phyloP scores from a whole-genome alignment of 2,888 invertebrate genomes.

The Drosophila prostipennis region DNA sequence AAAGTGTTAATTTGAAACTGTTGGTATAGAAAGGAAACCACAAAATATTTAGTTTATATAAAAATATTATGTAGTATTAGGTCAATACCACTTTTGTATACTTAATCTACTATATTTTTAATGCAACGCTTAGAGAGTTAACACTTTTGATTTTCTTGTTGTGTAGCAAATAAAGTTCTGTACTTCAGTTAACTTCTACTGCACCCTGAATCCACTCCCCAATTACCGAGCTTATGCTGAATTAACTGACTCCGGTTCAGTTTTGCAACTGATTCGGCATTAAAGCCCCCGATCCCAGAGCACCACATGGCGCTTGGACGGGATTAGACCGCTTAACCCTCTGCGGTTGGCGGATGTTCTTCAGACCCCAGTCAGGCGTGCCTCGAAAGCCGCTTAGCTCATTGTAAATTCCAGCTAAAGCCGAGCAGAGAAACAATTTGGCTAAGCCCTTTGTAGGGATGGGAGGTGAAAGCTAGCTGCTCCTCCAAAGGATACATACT shows the following conservation, averaged over 20 bases:
- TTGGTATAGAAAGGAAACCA: too few species aligned
- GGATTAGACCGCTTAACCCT: slow-evolving; percentile 52
- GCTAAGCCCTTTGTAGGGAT: slow-evolving; percentile 19
- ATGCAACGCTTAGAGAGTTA: too few species aligned
- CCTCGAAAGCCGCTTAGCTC: slow-evolving; percentile 68
- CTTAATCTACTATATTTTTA: too few species aligned
- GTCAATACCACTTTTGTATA: too few species aligned
- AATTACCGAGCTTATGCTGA: slow-evolving; percentile 7
- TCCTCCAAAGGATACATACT: slow-evolving; percentile 55
- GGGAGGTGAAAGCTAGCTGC: slow-evolving; percentile 17
- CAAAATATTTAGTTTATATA: too few species aligned
- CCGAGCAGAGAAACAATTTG: slow-evolving; percentile 61
- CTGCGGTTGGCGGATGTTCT: slow-evolving; percentile 18
- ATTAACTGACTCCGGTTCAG: slow-evolving; percentile 20
- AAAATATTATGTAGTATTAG: too few species aligned
- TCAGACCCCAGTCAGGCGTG: slow-evolving; percentile 30
- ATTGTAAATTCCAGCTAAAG: slow-evolving; percentile 64
- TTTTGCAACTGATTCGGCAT: slow-evolving; percentile 1
- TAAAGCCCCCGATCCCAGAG: neutral
- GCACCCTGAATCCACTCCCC: neutral
- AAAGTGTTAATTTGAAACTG: too few species aligned
- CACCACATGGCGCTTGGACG: slow-evolving; percentile 34
- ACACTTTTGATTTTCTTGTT: too few species aligned
- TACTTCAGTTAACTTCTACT: too few species aligned
- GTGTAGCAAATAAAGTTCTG: too few species aligned